These are phyloP conservation scores for Anguilla obscura DNA, from an alignment of 2,797 vertebrate species.

Conservation along the genomic window DNA sequence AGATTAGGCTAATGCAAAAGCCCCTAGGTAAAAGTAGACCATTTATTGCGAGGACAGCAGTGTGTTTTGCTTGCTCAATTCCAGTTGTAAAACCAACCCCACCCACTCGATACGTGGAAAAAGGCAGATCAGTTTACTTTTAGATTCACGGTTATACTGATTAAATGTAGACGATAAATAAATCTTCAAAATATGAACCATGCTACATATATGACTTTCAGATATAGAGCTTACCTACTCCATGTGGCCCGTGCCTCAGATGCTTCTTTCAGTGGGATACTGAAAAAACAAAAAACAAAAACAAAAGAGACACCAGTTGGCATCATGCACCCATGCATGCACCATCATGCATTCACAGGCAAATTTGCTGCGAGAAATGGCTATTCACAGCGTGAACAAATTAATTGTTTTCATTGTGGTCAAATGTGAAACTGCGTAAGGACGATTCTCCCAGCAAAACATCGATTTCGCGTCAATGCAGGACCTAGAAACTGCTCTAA, in stretches of 20 bases:
- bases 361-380: not conserved
- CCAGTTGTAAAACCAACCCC: not conserved
- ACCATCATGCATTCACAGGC: not conserved
- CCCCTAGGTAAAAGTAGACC: not conserved
- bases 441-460: not conserved
- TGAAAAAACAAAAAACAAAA: conserved; percentile 47
- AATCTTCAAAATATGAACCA: not conserved
- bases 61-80: not conserved
- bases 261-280: conserved; percentile 55
- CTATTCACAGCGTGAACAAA: not conserved
- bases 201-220: not conserved
- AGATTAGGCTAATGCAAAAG: not conserved
- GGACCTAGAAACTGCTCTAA: not conserved
- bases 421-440: not conserved
- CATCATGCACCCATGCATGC: not conserved
- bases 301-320: conserved; percentile 36
- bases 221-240: conserved; percentile 43
- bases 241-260: conserved; percentile 58
- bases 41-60: not conserved
- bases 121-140: not conserved
- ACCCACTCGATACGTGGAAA: not conserved
- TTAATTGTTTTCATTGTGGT: not conserved
- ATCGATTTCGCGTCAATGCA: not conserved
- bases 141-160: not conserved
- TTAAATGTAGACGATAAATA: not conserved